Percentiles rank a stretch among this genome's conserved stretches.
phyloP scores from a whole-genome alignment of 2,113 vertebrate species.

The Phyllopteryx taeniolatus region DNA sequence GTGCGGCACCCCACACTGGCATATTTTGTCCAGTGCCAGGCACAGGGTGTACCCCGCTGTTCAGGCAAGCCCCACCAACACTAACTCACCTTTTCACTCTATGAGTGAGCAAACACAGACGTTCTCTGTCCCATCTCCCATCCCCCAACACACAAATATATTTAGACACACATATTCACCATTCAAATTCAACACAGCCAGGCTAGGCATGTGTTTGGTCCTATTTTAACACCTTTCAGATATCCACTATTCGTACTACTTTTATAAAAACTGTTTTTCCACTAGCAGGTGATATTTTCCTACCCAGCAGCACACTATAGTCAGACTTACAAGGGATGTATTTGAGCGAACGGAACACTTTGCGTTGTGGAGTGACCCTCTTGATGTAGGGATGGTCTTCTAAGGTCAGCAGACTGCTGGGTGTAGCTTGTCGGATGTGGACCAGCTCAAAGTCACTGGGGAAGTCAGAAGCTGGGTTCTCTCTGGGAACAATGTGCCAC shows the following conservation, averaged over 20 bases:
- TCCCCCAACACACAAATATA: conserved; percentile 26
- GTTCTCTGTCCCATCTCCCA: conserved; percentile 34
- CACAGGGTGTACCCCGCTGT: conserved; percentile 18
- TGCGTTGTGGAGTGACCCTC: conserved; percentile 91
- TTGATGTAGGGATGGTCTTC: conserved; percentile 96
- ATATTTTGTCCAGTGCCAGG: conserved; percentile 54
- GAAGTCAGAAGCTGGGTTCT: conserved; percentile 95
- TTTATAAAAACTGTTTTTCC: neutral
- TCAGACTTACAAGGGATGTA: conserved; percentile 82
- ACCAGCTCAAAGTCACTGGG: conserved; percentile 98
- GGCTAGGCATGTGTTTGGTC: conserved; percentile 2
- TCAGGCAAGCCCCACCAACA: conserved; percentile 27
- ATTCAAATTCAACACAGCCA: conserved; percentile 14
- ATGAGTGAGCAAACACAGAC: conserved; percentile 45
- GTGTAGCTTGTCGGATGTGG: conserved; percentile 85
- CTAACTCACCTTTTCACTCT: conserved; percentile 36
- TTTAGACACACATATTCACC: neutral
- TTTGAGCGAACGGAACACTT: conserved; percentile 91
- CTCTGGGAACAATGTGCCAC: conserved; percentile 91
- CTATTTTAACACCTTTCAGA: neutral
- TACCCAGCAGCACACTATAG: neutral
- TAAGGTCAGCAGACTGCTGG: conserved; percentile 79
- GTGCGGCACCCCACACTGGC: conserved; percentile 35
- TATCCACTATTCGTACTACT: neutral
- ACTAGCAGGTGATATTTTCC: neutral